phyloP scores from a whole-genome alignment of 2,888 invertebrate species.

The Arge pagana region DNA sequence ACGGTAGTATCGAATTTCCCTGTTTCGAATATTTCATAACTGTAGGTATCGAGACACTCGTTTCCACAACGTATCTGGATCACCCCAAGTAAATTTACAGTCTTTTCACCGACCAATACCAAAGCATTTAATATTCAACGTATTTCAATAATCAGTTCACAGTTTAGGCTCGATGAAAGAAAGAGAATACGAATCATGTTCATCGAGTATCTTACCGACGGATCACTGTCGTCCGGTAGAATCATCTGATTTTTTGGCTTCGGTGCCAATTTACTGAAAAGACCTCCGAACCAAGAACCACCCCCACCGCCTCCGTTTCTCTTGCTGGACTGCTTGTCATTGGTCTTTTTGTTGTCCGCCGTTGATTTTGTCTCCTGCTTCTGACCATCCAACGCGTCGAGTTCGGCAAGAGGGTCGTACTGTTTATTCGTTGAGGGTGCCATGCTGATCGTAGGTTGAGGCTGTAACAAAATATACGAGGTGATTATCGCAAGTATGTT shows the following conservation, averaged over 20 bases:
- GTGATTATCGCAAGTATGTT: slow-evolving; percentile 36
- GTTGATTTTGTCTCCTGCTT: slow-evolving; percentile 32
- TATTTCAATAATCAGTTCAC: too few relatives aligned
- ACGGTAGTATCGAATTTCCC: too few relatives aligned
- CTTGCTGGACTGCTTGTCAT: slow-evolving; percentile 50
- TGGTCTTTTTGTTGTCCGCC: slow-evolving; percentile 33
- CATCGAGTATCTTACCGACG: slow-evolving; percentile 80
- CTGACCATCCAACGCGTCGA: slow-evolving; percentile 52
- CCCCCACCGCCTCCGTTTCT: slow-evolving; percentile 58
- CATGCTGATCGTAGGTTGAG: slow-evolving; percentile 48
- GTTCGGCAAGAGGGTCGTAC: slow-evolving; percentile 54
- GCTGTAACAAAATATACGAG: slow-evolving; percentile 49
- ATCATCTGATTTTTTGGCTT: slow-evolving; percentile 94
- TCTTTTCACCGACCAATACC: too few relatives aligned
- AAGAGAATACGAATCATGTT: too few relatives aligned
- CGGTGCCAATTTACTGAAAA: slow-evolving; percentile 81
- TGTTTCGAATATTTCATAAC: too few relatives aligned
- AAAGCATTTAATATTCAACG: too few relatives aligned
- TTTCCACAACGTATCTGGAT: too few relatives aligned
- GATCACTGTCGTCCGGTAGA: slow-evolving; percentile 92
- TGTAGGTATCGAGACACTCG: too few relatives aligned
- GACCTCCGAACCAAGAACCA: slow-evolving; percentile 78
- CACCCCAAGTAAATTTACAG: too few relatives aligned
- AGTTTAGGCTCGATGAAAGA: too few relatives aligned
- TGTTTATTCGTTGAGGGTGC: slow-evolving; percentile 50